Evolutionary conservation across 2,888 invertebrate genomes (phyloP), one percentile per base, ranked within the genome.

Genomic region (Chymomyza procnemis): DNA sequence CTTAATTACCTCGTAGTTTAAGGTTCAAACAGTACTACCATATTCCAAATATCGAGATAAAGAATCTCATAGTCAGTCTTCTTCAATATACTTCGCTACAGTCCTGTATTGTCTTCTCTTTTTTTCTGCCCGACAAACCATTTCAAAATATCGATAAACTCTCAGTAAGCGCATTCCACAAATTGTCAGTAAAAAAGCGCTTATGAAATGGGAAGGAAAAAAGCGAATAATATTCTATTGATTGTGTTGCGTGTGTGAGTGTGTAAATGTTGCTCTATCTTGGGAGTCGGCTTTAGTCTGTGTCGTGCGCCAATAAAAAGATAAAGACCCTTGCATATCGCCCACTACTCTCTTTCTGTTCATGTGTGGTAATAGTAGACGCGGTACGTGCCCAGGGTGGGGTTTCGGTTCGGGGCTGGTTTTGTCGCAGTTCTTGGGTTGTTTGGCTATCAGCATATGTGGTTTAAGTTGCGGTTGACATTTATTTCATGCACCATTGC

Each of bases 391-490:
- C 41, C 34, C 21, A 34, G 48, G 30, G 50, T 47, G 54, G 18
- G 18, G 22, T 50, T 50, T 30, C 56, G 41, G 64, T 54, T 55
- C 59, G 26, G 19, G 9, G 46, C 9, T 56, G 61, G 34, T 18
- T 30, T n/a, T 54, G 26, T 14, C 19, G 14, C 34, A 30, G 57
- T 12, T 60, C 14, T 22, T 22, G 50, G 58, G 50, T 54, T 34
- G n/a, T 46, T 55, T 34, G 52, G 77, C 73, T 82, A 85, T 81
- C 85, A 82, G 79, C 85, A 82, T 85, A 82, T 82, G 82, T 78
- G 82, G 87, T 82, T 82, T 85, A 82, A 85, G 78, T 85, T 84
- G 83, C 83, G 83, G 83, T 84, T 84, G 83, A 84, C 83, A 85
- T 87, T 84, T 87, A 85, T 84, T 87, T 82, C 76, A 85, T 73